phyloP scores from a whole-genome alignment of 2,888 invertebrate species.

The Ectobius pallidus region DNA sequence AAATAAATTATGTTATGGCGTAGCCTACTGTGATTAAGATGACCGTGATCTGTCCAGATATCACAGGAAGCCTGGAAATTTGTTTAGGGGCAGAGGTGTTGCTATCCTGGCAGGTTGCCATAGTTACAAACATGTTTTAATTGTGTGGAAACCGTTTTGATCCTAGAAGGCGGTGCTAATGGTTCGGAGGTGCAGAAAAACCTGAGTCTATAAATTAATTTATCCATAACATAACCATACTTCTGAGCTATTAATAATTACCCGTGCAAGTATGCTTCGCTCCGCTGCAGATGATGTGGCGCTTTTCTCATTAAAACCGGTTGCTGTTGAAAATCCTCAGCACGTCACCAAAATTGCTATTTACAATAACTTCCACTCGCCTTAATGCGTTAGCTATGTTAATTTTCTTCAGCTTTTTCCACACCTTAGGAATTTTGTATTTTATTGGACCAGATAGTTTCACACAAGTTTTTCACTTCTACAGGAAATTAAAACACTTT shows the following conservation, averaged over 20 bases:
- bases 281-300: not conserved
- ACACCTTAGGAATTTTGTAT: no score
- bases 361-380: no score
- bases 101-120: not conserved
- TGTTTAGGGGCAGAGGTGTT: constrained; percentile 14
- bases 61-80: constrained; percentile 4
- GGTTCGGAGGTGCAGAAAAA: not conserved
- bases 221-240: constrained; percentile 3
- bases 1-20: no score
- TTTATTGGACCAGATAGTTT: no score
- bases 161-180: constrained; percentile 8
- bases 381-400: no score
- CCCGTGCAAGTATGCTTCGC: not conserved
- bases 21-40: no score
- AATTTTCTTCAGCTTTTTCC: no score
- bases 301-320: not conserved
- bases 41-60: not conserved
- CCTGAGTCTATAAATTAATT: not conserved
- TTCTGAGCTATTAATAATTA: not conserved
- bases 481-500: no score
- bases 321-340: no score
- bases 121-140: not conserved
- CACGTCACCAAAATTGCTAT: no score
- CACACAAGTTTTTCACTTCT: no score
- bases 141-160: constrained; percentile 9